Conservation (phyloP, 2,888 invertebrate species). For the Mythimna loreyi region DNA sequence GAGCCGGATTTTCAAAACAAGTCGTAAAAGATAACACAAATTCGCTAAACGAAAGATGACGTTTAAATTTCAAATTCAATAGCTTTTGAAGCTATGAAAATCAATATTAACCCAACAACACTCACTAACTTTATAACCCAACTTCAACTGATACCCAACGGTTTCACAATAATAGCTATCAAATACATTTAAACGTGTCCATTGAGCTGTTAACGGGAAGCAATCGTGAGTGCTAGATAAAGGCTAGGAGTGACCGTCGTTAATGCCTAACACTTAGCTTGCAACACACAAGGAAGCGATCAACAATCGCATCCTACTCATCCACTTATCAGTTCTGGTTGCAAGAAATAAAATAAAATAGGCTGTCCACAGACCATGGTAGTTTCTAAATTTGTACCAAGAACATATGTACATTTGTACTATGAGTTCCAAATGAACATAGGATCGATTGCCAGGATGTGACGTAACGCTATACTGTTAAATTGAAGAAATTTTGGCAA, state of each 20-base stretch:
- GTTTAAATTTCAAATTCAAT: not conserved
- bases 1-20: not conserved
- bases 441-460: too few species aligned
- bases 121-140: not conserved
- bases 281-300: slow-evolving; percentile 61
- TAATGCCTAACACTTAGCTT: slow-evolving; percentile 47
- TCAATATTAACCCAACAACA: not conserved
- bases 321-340: slow-evolving; percentile 44
- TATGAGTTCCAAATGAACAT: too few species aligned
- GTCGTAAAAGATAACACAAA: not conserved
- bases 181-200: slow-evolving; percentile 23
- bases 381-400: not conserved
- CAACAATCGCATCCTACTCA: slow-evolving; percentile 59
- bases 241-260: slow-evolving; percentile 37
- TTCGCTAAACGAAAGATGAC: not conserved
- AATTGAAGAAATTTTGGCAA: too few species aligned
- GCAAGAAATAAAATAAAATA: slow-evolving; percentile 31
- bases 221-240: slow-evolving; percentile 48
- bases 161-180: slow-evolving; percentile 19
- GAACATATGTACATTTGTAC: not conserved
- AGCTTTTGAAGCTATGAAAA: not conserved
- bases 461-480: too few species aligned
- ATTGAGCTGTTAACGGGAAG: slow-evolving; percentile 35
- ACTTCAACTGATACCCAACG: not conserved
- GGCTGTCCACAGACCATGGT: slow-evolving; percentile 7